Percentiles rank a stretch among this genome's conserved stretches.
phyloP scores from a whole-genome alignment of 2,888 invertebrate genomes.

The Candidula unifasciata region DNA sequence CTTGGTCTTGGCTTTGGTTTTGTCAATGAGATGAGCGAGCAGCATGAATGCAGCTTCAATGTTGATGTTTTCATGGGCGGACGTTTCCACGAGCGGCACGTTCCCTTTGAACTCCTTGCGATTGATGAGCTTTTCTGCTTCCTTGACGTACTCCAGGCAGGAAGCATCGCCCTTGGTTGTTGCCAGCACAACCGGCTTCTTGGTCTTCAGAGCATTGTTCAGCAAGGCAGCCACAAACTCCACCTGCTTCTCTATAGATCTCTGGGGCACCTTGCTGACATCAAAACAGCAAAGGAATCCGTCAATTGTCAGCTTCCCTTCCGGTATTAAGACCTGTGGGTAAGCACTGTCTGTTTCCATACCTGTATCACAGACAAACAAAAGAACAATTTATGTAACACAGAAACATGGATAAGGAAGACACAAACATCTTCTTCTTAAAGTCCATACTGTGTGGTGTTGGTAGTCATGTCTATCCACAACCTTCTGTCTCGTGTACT shows the following conservation, averaged over 20 bases:
- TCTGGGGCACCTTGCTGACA: conserved; percentile 94
- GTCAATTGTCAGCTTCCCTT: conserved; percentile 94
- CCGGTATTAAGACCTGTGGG: conserved; percentile 87
- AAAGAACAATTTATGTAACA: background rate
- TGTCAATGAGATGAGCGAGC: conserved; percentile 94
- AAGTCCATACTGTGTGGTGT: too few species aligned
- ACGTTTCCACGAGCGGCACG: conserved; percentile 94
- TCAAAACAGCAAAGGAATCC: conserved; percentile 97
- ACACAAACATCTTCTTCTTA: too few species aligned
- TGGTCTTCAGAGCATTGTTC: conserved; percentile 91
- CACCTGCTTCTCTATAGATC: conserved; percentile 88
- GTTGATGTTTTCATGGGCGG: conserved; percentile 96
- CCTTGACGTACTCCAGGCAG: conserved; percentile 84
- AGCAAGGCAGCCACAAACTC: conserved; percentile 87
- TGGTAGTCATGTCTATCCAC: too few species aligned
- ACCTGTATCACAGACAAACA: conserved; percentile 79
- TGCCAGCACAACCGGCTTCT: conserved; percentile 95
- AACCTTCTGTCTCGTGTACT: too few species aligned
- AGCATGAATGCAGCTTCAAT: conserved; percentile 92
- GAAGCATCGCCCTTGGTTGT: conserved; percentile 97
- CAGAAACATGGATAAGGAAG: background rate
- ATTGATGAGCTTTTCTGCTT: conserved; percentile 91
- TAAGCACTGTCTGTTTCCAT: conserved; percentile 98
- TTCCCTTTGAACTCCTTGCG: conserved; percentile 90
- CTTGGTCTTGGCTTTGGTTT: conserved; percentile 84